Percentiles rank a stretch among this genome's conserved stretches.
These are phyloP conservation scores for Poeciliopsis prolifica DNA, from an alignment of 2,113 vertebrate species.

Conservation along the genomic window DNA sequence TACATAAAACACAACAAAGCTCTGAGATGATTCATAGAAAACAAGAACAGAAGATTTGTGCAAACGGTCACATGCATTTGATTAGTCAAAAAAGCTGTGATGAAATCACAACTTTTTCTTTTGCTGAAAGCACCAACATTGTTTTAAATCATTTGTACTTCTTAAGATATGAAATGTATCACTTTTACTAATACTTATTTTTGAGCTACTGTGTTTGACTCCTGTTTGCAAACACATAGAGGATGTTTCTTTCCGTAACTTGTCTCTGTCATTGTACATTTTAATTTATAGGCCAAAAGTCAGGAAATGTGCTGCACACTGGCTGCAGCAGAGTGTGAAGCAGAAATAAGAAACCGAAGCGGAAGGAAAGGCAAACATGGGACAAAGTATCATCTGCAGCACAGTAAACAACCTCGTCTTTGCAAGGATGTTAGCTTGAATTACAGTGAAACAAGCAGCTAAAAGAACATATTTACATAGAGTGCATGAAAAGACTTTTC, in stretches of 20 bases:
- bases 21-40: not conserved
- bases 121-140: not conserved
- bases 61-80: not conserved
- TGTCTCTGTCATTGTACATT: not conserved
- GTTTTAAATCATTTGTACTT: not conserved
- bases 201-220: not conserved
- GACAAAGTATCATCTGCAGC: not conserved
- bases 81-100: not conserved
- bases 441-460: constrained; percentile 24
- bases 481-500: too few relatives aligned
- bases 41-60: not conserved
- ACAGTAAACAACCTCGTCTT: not conserved
- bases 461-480: too few relatives aligned
- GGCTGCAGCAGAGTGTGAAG: not conserved
- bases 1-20: not conserved
- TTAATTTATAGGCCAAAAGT: not conserved
- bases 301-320: too few relatives aligned
- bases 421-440: not conserved
- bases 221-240: not conserved
- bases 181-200: not conserved
- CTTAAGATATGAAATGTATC: not conserved
- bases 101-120: too few relatives aligned
- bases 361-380: not conserved
- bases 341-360: not conserved
- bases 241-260: not conserved